Base-by-base conservation (phyloP, 2,888 invertebrate species). In the Eupithecia exiguata region DNA sequence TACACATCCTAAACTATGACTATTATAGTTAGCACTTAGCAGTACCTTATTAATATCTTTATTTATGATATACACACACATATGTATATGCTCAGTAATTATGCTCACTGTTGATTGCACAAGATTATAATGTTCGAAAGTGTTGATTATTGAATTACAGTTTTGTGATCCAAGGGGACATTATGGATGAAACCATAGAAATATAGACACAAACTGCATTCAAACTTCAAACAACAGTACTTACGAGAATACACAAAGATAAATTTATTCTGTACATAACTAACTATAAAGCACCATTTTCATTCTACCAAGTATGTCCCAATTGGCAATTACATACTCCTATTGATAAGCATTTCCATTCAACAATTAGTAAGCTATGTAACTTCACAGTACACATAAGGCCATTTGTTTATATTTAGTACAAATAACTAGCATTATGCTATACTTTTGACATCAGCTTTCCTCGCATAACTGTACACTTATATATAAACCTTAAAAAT, bases 201-300 rank as follows among this genome's bases (percentile, higher is more conserved):
- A 70, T 46, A 71, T 62, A 38, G 62, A 68, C 69, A 71, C 69
- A 71, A 61, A 69, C 72, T 74, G 73, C 77, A 77, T 79, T 76
- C 79, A 80, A 77, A 79, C 78, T 75, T 77, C 84, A 85, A 87
- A 87, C 86, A 87, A 87, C 80, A 88, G 86, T 84, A 84, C 84
- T 89, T 92, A 91, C 85, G 92, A 92, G 91, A 92, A 92, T 92
- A 92, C 89, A 81, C 86, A 88, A 89, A 87, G 88, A 89, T 82
- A 93, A 38, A 94, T 94, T 94, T 92, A 93, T 94, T 94, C 94
- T 94, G 93, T 94, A 94, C 94, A 94, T 89, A 88, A 90, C 93
- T 94, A 94, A 92, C 92, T 93, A 92, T 92, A 86, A 93, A 94
- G 94, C 94, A 94, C 94, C 94, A 93, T 92, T 89, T 89, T 91